Base-by-base conservation (phyloP, 53 echinoderm and acorn worm species). In the Stichopus horrens region DNA sequence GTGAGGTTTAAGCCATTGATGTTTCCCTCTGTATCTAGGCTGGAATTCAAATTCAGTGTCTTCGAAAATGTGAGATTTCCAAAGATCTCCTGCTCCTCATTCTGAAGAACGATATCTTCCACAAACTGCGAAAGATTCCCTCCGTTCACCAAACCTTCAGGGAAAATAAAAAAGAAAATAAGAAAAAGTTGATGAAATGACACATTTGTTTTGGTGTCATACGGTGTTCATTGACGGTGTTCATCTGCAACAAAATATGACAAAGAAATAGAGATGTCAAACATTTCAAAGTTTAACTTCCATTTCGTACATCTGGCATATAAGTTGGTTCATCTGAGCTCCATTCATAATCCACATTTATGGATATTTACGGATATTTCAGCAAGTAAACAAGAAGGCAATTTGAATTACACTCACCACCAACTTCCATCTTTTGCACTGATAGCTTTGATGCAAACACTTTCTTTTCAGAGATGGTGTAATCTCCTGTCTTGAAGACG, bases 401-500 rank as follows among this genome's bases (percentile, higher is more conserved):
- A 37, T 37, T 37, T 37, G 37, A 37, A 37, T 37, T 37, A 71
- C 6, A 18, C 71, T 71, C 19, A 71, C 71, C 71, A 18, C 18
- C 71, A 16, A 71, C 19, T 18, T 71, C 6, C 71, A 71, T 71
- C 14, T 71, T 71, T 7, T 71, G n/a, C 2, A 71, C 71, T 5
- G 16, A 71, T 6, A 71, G 7, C 5, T 23, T 11, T 11, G 67
- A 75, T 8, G 56, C 20, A 66, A 96, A 96, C 6, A 74, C 84
- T 86, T 94, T 96, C 0, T 11, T 73, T 52, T 81, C 93, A 55
- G 84, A 77, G n/a, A 96, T 94, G 9, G 55, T 74, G 11, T 93
- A 88, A 60, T 90, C 71, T 19, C 92, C 91, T 73, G 90, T 88
- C 5, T 74, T 86, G 57, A 92, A 95, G 58, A 96, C 95, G 8